phyloP scores from a whole-genome alignment of 1,140 invertebrate genomes.

The Elymnias hypermnestra region DNA sequence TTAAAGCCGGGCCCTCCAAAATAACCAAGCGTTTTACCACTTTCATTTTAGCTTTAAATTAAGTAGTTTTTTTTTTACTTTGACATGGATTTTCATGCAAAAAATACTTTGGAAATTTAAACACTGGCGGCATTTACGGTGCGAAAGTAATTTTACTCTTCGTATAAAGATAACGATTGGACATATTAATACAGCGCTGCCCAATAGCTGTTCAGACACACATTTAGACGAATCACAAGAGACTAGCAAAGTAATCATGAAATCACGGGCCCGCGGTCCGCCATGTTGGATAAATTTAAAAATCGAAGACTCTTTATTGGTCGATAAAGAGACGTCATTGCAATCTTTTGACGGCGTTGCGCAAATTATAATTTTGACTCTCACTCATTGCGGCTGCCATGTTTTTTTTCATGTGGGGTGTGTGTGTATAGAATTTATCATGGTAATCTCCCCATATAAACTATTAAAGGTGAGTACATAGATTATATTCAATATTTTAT shows the following conservation, averaged over 20 bases:
- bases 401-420: constrained; percentile 75
- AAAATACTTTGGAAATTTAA: too few relatives aligned
- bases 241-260: constrained; percentile 35
- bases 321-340: constrained; percentile 55
- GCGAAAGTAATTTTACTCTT: constrained; percentile 26
- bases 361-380: constrained; percentile 71
- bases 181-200: neutral
- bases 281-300: constrained; percentile 63
- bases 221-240: constrained; percentile 48
- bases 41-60: too few relatives aligned
- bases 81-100: too few relatives aligned
- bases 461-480: constrained; percentile 60
- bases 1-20: too few relatives aligned
- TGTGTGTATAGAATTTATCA: constrained; percentile 70
- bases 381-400: constrained; percentile 71
- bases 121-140: constrained; percentile 28
- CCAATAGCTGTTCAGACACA: constrained; percentile 19
- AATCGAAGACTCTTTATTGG: constrained; percentile 52
- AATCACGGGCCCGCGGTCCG: constrained; percentile 42
- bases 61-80: too few relatives aligned
- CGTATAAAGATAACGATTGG: constrained; percentile 6
- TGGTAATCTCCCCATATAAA: constrained; percentile 68
- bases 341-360: constrained; percentile 68
- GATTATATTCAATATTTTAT: constrained; percentile 33
- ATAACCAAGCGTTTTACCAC: too few relatives aligned